Evolutionary conservation across 2,113 vertebrate species (phyloP).

Genomic region (Paramormyrops kingsleyae): DNA sequence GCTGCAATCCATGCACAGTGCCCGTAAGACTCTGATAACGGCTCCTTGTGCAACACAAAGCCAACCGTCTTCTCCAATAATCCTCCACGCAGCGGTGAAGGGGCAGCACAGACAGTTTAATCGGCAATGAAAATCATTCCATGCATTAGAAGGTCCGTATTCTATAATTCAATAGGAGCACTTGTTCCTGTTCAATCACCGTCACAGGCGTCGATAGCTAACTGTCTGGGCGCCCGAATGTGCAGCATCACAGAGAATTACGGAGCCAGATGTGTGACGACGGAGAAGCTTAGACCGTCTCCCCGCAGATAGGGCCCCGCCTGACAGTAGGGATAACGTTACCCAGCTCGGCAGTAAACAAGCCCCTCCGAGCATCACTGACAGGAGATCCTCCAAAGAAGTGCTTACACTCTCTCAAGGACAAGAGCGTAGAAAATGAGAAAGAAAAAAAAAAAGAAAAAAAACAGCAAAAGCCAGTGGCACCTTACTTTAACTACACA

Average conservation of each 20-base stretch:
- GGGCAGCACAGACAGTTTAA: background rate
- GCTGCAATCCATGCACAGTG: background rate
- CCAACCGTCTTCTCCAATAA: background rate
- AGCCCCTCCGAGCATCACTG: conserved; percentile 34
- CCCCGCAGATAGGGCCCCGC: background rate
- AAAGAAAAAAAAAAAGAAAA: background rate
- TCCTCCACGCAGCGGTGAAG: background rate
- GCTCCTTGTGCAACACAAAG: background rate
- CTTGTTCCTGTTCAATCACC: background rate
- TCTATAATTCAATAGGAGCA: background rate
- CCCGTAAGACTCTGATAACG: background rate
- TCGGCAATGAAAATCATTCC: background rate
- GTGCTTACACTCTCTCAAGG: conserved; percentile 52
- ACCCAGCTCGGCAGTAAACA: conserved; percentile 1
- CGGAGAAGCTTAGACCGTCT: background rate
- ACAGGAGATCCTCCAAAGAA: conserved; percentile 47
- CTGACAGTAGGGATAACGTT: background rate
- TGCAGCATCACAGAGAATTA: background rate
- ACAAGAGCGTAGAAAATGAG: conserved; percentile 47
- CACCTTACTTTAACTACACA: conserved; percentile 45
- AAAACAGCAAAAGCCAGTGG: conserved; percentile 39
- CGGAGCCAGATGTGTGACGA: background rate
- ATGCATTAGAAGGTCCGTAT: background rate
- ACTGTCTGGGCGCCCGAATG: background rate
- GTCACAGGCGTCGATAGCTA: background rate